Base-by-base conservation (phyloP, 1,140 invertebrate genomes). In the Tetragonula clypearis region DNA sequence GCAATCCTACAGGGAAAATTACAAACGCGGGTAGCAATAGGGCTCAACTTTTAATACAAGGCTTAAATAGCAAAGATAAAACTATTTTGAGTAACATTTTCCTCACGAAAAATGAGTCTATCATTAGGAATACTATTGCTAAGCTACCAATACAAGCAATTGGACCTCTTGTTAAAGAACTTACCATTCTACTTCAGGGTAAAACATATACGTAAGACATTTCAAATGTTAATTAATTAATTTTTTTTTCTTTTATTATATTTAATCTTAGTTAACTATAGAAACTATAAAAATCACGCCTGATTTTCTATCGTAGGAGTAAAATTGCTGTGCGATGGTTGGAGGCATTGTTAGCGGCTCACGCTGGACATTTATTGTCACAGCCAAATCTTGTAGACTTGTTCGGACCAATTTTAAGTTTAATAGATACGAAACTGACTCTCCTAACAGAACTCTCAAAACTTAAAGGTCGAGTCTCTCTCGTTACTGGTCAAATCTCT, bases 11-110 rank as follows among this genome's bases (percentile, higher is more conserved):
- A 9, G 94, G 94, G 12, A 93, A 95, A 15, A 92, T 93, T 60
- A 94, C 93, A 60, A 89, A 93, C 1, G 94, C 96, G 83, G 95
- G 96, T 86, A 96, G 94, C 77, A 98, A 97, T 93, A 95, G 97
- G 86, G 96, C 96, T 0, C 97, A 97, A 86, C 94, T 98, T 49
- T 91, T 98, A 2, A 95, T 98, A 75, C 97, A 98, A 95, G 97
- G 97, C 1, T 94, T 98, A 62, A 97, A 97, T 86, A 98, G 97
- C 88, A 97, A 97, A 91, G 97, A 98, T 91, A 96, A 95, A 89
- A 95, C 92, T 55, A 96, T 97, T 82, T 88, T 97, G 8, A 92
- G 93, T 26, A 95, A 93, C 21, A 96, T 97, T 2, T 91, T 97
- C 23, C 92, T 92, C 55, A 95, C 93, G 69, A 95, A 94, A 65